Conservation (phyloP, 2,797 vertebrate genomes). For the Pampus argenteus region DNA sequence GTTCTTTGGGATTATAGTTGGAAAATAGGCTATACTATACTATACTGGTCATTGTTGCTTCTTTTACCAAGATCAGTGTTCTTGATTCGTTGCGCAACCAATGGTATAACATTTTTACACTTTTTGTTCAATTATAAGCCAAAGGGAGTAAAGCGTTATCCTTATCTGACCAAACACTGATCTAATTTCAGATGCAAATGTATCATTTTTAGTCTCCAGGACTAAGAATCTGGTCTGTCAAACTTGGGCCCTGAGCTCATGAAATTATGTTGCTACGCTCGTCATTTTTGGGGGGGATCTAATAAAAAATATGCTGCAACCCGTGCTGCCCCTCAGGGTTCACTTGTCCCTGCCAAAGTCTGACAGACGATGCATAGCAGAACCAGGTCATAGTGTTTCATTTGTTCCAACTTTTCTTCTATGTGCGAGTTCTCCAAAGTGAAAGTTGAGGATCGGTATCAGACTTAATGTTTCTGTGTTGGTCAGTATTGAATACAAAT, state of each 20-base stretch:
- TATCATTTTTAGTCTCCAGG: neutral
- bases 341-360: constrained; percentile 28
- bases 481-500: neutral
- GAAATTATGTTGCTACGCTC: constrained; percentile 37
- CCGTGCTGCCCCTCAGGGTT: constrained; percentile 24
- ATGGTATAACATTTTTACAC: neutral
- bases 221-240: constrained; percentile 12
- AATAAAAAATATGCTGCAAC: constrained; percentile 35
- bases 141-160: neutral
- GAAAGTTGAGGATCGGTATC: neutral
- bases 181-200: neutral
- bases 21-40: neutral
- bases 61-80: neutral
- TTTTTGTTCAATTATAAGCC: neutral
- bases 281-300: constrained; percentile 38
- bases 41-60: neutral
- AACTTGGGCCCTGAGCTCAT: neutral
- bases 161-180: neutral
- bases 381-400: constrained; percentile 29
- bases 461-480: neutral
- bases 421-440: neutral
- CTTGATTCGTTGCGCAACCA: neutral
- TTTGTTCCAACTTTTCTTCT: constrained; percentile 12
- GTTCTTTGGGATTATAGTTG: constrained; percentile 6
- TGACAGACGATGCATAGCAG: constrained; percentile 25